Conservation (phyloP, 1,140 invertebrate genomes). For the Orchesella cincta region DNA sequence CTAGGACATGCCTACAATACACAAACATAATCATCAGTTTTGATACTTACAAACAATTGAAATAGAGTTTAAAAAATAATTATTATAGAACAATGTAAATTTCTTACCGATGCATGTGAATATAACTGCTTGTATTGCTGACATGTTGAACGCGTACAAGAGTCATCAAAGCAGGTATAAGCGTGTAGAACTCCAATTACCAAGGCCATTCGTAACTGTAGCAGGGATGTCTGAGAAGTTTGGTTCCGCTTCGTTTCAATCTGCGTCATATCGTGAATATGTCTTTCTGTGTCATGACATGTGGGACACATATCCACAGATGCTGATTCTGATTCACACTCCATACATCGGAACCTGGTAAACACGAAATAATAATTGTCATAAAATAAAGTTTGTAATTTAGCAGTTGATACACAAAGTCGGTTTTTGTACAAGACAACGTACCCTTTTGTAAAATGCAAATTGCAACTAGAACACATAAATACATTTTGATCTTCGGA, state of each 20-base stretch:
- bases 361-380: not conserved
- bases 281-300: not conserved
- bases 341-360: not conserved
- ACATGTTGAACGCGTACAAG: not conserved
- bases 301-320: not conserved
- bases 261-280: not conserved
- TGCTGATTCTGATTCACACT: no score
- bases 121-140: not conserved
- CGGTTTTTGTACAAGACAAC: slow-evolving; percentile 77
- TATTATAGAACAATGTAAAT: not conserved
- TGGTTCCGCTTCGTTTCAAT: not conserved
- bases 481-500: slow-evolving; percentile 92
- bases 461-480: slow-evolving; percentile 96
- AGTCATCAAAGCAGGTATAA: not conserved
- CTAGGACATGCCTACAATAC: slow-evolving; percentile 73
- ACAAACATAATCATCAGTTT: not conserved
- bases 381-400: no score
- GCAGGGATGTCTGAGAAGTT: not conserved
- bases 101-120: not conserved
- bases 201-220: not conserved
- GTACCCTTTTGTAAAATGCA: slow-evolving; percentile 89
- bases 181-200: slow-evolving; percentile 2
- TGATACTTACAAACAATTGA: not conserved
- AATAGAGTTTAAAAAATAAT: not conserved
- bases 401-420: slow-evolving; percentile 68